phyloP scores from a whole-genome alignment of 2,797 vertebrate genomes.

The Perdix hodgsoniae region DNA sequence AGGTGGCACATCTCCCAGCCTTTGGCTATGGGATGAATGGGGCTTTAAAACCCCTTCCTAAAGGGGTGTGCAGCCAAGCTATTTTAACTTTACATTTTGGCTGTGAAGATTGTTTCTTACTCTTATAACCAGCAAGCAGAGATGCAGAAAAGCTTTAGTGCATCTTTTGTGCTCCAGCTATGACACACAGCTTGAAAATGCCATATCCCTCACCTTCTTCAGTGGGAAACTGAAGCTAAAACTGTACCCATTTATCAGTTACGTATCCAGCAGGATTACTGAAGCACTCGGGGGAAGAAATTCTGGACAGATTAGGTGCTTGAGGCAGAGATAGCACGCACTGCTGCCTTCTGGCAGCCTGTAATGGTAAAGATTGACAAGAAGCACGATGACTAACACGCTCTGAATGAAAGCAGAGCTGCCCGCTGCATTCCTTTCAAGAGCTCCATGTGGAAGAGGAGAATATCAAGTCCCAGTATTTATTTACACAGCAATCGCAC shows the following conservation, averaged over 20 bases:
- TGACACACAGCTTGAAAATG: neutral
- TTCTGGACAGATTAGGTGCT: neutral
- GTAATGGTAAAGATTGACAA: neutral
- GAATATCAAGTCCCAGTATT: neutral
- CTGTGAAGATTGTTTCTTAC: neutral
- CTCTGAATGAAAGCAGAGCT: conserved; percentile 39
- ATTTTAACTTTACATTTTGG: neutral
- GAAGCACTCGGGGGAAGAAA: conserved; percentile 12
- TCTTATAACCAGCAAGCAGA: neutral
- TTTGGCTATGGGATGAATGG: neutral
- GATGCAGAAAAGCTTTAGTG: neutral
- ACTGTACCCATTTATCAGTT: neutral
- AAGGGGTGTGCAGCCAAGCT: neutral
- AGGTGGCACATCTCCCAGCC: neutral
- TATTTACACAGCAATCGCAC: neutral
- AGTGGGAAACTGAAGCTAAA: neutral
- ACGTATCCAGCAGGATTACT: neutral
- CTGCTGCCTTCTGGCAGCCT: neutral
- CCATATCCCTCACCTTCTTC: neutral
- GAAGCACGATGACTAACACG: neutral
- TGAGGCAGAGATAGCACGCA: conserved; percentile 19
- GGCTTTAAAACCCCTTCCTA: neutral
- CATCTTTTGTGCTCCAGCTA: neutral
- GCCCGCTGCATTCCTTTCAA: neutral
- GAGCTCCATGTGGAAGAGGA: neutral